Base-by-base conservation (phyloP, 2,113 vertebrate genomes). In the Gasterosteus nipponicus region DNA sequence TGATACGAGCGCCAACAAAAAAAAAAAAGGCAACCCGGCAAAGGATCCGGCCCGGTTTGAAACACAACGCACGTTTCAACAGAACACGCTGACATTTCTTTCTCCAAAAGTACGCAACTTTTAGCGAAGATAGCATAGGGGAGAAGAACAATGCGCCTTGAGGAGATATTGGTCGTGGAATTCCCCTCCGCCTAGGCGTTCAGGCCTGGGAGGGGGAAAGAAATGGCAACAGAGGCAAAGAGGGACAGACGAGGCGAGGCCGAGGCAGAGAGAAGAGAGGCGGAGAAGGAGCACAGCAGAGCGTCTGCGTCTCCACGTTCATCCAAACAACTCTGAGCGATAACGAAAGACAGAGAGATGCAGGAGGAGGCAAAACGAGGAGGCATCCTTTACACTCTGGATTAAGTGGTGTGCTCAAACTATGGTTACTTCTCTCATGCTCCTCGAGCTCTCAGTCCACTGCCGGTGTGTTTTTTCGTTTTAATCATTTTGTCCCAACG, bases 341-440 rank as follows among this genome's bases (percentile, higher is more conserved):
- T 69, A 87, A 70, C 9, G 6, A 73, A 56, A 85, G 66, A 59
- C 31, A 47, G 57, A 64, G 54, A 70, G 22, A 80, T 29, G 5
- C 42, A 76, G 44, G 64, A 67, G 77, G 68, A 84, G 67, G 67
- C 78, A 64, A 75, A 77, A 77, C 73, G 65, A 77, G 61, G 60
- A 75, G 56, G 59, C 58, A 68, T 69, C 69, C 15, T 67, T 87
- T 33, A 75, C 78, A 26, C 83, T 59, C 74, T 86, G 63, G 84
- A 81, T 86, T 78, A 87, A 80, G 60, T 46, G 57, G 47, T 62
- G 49, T 56, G 44, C 56, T 82, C 83, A 69, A 80, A 86, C 82
- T 79, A 19, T 77, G 75, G 79, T 72, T 75, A 44, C 80, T 78
- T 62, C 62, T 77, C 73, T 83, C 54, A 72, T 73, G 73, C 80